Evolutionary conservation across 1,140 invertebrate genomes (phyloP).

Genomic region (Drosophila ficusphila): DNA sequence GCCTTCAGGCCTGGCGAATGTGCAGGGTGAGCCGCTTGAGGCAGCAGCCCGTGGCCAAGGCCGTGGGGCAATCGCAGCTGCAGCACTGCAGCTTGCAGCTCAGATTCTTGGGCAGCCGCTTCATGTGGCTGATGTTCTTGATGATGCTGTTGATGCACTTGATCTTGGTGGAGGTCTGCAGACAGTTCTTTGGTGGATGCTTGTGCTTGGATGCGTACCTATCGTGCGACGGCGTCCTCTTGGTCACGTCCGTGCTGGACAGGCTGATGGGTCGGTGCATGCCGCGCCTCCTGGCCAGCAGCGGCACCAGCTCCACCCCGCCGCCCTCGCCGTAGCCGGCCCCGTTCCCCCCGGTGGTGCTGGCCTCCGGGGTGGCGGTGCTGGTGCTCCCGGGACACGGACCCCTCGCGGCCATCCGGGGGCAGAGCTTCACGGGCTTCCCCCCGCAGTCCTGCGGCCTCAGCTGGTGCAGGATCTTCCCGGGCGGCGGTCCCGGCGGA

Average conservation of each 20-base stretch:
- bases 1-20: constrained; percentile 57
- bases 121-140: constrained; percentile 71
- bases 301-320: constrained; percentile 87
- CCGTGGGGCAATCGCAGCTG: constrained; percentile 60
- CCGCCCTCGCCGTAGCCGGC: constrained; percentile 75
- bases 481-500: constrained; percentile 27
- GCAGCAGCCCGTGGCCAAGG: constrained; percentile 52
- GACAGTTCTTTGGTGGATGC: constrained; percentile 45
- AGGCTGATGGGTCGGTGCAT: constrained; percentile 83
- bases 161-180: constrained; percentile 45
- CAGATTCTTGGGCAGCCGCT: constrained; percentile 65
- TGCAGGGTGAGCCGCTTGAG: constrained; percentile 73
- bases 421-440: constrained; percentile 58
- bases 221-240: constrained; percentile 81
- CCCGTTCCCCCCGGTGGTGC: constrained; percentile 15
- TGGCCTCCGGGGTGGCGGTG: constrained; percentile 49
- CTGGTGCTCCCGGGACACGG: constrained; percentile 55
- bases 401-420: constrained; percentile 44
- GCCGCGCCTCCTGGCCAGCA: constrained; percentile 85
- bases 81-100: constrained; percentile 71
- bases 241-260: constrained; percentile 87
- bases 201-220: constrained; percentile 83
- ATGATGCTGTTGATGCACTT: constrained; percentile 75
- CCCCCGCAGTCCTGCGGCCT: constrained; percentile 55
- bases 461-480: constrained; percentile 33